These are phyloP conservation scores for Porphyrio hochstetteri DNA, from an alignment of 2,113 vertebrate species.

Conservation along the genomic window DNA sequence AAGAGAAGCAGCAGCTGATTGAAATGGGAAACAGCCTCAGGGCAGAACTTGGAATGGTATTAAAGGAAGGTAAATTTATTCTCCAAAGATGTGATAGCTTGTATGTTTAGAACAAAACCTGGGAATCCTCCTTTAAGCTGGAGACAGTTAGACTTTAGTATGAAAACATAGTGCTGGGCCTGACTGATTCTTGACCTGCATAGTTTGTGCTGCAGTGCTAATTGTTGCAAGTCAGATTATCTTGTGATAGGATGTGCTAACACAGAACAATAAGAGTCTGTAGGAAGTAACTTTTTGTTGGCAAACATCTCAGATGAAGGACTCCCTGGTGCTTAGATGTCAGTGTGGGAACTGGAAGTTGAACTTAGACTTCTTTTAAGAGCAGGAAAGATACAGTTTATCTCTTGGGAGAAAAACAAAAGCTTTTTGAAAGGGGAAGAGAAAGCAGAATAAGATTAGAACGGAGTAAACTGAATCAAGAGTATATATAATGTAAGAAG, in stretches of 20 bases:
- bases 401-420: not conserved
- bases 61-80: constrained; percentile 68
- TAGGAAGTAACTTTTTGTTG: not conserved
- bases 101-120: not conserved
- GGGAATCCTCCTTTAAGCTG: not conserved
- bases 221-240: not conserved
- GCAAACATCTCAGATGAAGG: not conserved
- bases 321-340: not conserved
- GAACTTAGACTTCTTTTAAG: not conserved
- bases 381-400: not conserved
- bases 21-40: constrained; percentile 87
- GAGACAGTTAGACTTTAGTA: not conserved
- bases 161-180: not conserved
- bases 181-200: not conserved
- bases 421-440: not conserved
- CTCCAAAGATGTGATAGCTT: not conserved
- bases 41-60: constrained; percentile 63
- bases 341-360: not conserved
- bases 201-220: not conserved
- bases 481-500: not conserved
- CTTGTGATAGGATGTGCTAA: not conserved
- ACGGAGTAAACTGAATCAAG: not conserved
- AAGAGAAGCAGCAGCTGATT: constrained; percentile 86
- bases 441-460: not conserved
- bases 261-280: not conserved